Evolutionary conservation across 2,888 invertebrate genomes (phyloP).

Genomic region (Opisthograptis luteolata): DNA sequence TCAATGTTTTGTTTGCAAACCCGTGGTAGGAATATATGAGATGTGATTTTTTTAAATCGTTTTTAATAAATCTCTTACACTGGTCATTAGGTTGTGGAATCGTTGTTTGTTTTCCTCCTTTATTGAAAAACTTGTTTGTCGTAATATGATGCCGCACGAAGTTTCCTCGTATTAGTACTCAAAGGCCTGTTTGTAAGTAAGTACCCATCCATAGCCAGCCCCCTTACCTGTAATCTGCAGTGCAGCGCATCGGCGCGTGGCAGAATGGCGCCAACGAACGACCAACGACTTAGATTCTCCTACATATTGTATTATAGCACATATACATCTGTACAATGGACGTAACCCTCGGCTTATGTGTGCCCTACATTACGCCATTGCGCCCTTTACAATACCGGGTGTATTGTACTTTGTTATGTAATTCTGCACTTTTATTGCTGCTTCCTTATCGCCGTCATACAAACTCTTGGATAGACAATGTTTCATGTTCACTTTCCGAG

Average conservation of each 20-base stretch:
- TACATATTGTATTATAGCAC: not conserved
- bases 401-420: slow-evolving; percentile 46
- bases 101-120: slow-evolving; percentile 24
- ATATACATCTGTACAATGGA: slow-evolving; percentile 19
- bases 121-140: not conserved
- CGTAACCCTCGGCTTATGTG: slow-evolving; percentile 39
- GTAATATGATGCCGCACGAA: not conserved
- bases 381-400: slow-evolving; percentile 53
- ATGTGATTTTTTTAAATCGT: slow-evolving; percentile 16
- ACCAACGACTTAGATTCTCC: slow-evolving; percentile 12
- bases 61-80: slow-evolving; percentile 10
- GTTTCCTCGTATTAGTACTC: slow-evolving; percentile 6
- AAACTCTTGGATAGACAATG: slow-evolving; percentile 2
- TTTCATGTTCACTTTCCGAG: too few species aligned
- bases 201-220: too few species aligned
- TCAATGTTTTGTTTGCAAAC: slow-evolving; percentile 22
- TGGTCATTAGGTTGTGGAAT: slow-evolving; percentile 14
- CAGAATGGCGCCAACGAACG: slow-evolving; percentile 23
- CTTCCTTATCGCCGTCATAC: slow-evolving; percentile 10
- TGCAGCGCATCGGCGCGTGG: slow-evolving; percentile 20
- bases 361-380: slow-evolving; percentile 54
- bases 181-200: slow-evolving; percentile 6
- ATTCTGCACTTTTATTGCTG: slow-evolving; percentile 45
- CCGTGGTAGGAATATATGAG: slow-evolving; percentile 7
- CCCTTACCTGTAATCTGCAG: too few species aligned